Evolutionary conservation across 2,797 vertebrate species (phyloP).

Genomic region (Pipistrellus nathusii): DNA sequence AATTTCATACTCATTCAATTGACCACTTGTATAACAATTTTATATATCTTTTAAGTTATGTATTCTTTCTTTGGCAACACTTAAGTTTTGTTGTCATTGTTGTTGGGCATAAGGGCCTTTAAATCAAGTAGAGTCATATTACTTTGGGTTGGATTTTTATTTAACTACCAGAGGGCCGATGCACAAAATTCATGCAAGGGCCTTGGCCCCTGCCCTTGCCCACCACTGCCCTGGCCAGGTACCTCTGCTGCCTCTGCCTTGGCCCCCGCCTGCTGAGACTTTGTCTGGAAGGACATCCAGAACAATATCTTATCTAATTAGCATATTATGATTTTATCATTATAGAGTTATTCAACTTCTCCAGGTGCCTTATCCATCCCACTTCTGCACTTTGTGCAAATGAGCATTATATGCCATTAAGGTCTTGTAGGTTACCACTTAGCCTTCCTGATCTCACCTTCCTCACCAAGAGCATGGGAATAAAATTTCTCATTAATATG

Average conservation of each 20-base stretch:
- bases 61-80: slow-evolving; percentile 82
- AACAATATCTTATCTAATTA: too few species aligned
- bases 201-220: too few species aligned
- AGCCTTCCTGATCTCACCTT: neutral
- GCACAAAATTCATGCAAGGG: too few species aligned
- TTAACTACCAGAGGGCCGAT: neutral
- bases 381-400: neutral
- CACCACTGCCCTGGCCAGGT: too few species aligned
- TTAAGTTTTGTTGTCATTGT: slow-evolving; percentile 66
- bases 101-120: neutral
- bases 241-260: too few species aligned
- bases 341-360: neutral
- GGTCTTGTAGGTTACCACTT: neutral
- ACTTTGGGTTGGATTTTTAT: neutral
- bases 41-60: slow-evolving; percentile 83
- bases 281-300: too few species aligned
- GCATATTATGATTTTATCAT: too few species aligned
- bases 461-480: neutral
- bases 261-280: too few species aligned
- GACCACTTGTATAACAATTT: slow-evolving; percentile 78
- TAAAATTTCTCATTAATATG: neutral
- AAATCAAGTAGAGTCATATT: neutral
- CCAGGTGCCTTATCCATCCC: neutral
- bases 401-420: neutral
- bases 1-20: slow-evolving; percentile 63